A percentile compares a stretch with the other conserved stretches of the same genome.
These are phyloP conservation scores for Erebia palarica DNA, from an alignment of 2,888 invertebrate genomes.

Conservation along the genomic window DNA sequence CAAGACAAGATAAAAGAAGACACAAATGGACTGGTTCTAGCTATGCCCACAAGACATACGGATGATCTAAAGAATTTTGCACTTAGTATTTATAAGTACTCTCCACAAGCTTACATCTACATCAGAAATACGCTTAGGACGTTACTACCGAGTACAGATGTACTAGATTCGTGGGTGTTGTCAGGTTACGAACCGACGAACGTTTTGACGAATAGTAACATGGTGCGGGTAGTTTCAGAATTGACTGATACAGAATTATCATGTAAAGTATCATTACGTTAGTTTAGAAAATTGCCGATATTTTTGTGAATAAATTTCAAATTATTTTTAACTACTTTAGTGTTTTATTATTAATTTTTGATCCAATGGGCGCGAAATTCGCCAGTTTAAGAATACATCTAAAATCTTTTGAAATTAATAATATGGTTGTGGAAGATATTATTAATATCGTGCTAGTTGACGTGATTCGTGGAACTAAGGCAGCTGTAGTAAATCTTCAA, in stretches of 20 bases:
- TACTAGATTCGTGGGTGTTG: constrained; percentile 68
- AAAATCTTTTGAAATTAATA: too few species aligned
- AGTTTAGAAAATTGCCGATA: constrained; percentile 41
- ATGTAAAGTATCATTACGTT: constrained; percentile 68
- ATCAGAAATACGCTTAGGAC: constrained; percentile 72
- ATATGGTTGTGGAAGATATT: too few species aligned
- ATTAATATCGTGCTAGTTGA: too few species aligned
- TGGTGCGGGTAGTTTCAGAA: constrained; percentile 69
- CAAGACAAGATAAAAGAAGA: constrained; percentile 76
- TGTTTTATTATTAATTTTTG: neutral
- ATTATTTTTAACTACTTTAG: constrained; percentile 24
- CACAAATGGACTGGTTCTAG: constrained; percentile 67
- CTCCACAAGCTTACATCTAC: constrained; percentile 76
- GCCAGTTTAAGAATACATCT: too few species aligned
- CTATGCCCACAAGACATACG: constrained; percentile 74
- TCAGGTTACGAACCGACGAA: constrained; percentile 68
- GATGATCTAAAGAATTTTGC: constrained; percentile 76
- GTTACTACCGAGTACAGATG: constrained; percentile 71
- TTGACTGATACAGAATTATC: constrained; percentile 68
- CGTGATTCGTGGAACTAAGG: too few species aligned
- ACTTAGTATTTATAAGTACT: constrained; percentile 73
- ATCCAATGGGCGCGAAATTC: too few species aligned
- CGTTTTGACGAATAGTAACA: constrained; percentile 57
- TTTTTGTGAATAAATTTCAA: constrained; percentile 44
- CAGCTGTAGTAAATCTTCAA: too few species aligned